phyloP scores from a whole-genome alignment of 2,113 vertebrate species.

The Chamaetylas fuelleborni region DNA sequence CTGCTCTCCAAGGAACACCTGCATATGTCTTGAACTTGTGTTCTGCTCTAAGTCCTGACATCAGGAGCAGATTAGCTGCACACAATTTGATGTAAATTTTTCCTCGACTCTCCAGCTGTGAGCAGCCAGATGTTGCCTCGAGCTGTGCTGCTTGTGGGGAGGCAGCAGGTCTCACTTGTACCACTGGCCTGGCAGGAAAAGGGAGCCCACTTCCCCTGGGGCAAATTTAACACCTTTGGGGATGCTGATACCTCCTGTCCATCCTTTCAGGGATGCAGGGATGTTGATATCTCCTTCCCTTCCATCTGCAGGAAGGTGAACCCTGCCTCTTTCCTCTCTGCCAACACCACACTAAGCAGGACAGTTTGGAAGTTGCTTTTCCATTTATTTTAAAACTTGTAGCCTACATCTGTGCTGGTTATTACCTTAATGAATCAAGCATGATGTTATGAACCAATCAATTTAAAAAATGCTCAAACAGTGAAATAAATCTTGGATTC shows the following conservation, averaged over 20 bases:
- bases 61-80: not conserved
- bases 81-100: fast-evolving
- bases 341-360: fast-evolving
- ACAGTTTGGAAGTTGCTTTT: not conserved
- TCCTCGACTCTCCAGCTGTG: not conserved
- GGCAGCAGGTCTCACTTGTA: not conserved
- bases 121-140: not conserved
- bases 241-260: not conserved
- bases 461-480: not conserved
- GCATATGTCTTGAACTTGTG: not conserved
- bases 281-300: not conserved
- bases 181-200: not conserved
- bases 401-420: not conserved
- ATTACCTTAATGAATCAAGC: not conserved
- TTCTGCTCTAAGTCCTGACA: not conserved
- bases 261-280: not conserved
- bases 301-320: not conserved
- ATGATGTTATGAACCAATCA: not conserved
- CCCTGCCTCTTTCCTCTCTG: not conserved
- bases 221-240: not conserved
- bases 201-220: not conserved
- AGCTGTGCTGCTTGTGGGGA: not conserved
- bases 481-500: not conserved
- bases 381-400: not conserved
- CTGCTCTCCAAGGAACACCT: not conserved